Base-by-base conservation (phyloP, 2,113 vertebrate genomes). In the Prietella phreatophila region DNA sequence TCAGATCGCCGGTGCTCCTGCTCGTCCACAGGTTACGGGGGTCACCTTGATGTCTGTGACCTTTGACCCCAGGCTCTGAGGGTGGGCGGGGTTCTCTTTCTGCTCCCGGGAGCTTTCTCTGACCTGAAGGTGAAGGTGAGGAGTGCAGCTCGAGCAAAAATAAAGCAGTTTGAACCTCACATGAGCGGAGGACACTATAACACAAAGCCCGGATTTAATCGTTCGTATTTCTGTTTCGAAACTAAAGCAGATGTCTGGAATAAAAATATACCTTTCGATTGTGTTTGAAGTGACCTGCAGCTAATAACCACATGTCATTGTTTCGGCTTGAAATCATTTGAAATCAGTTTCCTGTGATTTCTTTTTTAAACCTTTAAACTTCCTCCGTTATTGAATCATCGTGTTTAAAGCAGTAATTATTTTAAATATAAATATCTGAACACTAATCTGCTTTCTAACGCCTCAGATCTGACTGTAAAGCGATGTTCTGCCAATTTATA, bases 41-140 rank as follows among this genome's bases (percentile, higher is more conserved):
- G 85, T 17, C 8, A 88, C 92, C 88, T 92, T 93, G 94, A 92
- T 90, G 92, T 93, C 83, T 90, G 85, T 47, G 47, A 79, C 91
- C 94, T 89, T 88, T 95, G 92, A 92, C 92, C 76, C 69, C 4
- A 80, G 58, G 88, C 83, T 92, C 93, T 92, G 69, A 73, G 89
- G 93, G 92, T 90, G 93, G 89, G 89, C 90, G 22, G 53, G 76
- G 90, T 87, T 92, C 87, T 83, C 89, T 93, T 94, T 93, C 93
- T 93, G 91, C 93, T 91, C 92, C 91, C 91, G 92, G 93, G 80
- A 79, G 90, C 84, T 91, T 94, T 91, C 93, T 93, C 90, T 93
- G 93, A 92, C 91, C 93, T 89, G 89, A 92, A 94, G 93, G 85
- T 88, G 90, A 91, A 95, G 92, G 79, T 42, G 19, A 53, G 36